Conservation (phyloP, 2,113 vertebrate genomes). For the Propithecus coquereli region DNA sequence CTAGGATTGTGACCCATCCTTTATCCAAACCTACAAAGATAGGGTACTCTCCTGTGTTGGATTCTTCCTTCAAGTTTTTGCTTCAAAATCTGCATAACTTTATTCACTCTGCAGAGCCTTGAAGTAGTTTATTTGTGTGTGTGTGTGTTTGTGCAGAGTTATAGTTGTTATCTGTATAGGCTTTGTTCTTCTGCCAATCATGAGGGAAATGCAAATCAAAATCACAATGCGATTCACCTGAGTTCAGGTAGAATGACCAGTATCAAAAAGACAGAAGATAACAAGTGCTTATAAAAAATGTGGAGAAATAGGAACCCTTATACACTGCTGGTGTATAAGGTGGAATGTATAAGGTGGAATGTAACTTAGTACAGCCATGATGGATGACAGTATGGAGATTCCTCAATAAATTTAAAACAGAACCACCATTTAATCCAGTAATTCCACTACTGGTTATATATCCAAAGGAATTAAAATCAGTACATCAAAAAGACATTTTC, state of each 20-base stretch:
- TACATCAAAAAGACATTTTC: neutral
- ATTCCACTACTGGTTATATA: neutral
- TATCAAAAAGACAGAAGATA: neutral
- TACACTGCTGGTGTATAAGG: neutral
- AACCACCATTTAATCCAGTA: neutral
- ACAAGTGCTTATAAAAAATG: neutral
- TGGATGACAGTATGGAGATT: neutral
- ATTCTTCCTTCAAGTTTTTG: neutral
- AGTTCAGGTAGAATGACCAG: neutral
- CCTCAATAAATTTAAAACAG: neutral
- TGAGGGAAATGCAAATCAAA: neutral
- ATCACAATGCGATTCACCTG: neutral
- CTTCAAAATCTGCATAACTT: neutral
- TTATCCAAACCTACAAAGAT: neutral
- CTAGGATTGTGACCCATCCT: neutral
- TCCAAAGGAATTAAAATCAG: neutral
- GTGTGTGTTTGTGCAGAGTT: neutral
- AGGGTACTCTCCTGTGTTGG: neutral
- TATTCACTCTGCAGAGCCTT: neutral
- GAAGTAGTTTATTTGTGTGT: neutral
- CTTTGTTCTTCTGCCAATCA: neutral
- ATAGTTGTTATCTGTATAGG: neutral
- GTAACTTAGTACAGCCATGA: neutral
- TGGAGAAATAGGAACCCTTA: too few species aligned
- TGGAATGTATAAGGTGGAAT: too few species aligned